Evolutionary conservation across 1,140 invertebrate species (phyloP).

Genomic region (Eciton burchellii): DNA sequence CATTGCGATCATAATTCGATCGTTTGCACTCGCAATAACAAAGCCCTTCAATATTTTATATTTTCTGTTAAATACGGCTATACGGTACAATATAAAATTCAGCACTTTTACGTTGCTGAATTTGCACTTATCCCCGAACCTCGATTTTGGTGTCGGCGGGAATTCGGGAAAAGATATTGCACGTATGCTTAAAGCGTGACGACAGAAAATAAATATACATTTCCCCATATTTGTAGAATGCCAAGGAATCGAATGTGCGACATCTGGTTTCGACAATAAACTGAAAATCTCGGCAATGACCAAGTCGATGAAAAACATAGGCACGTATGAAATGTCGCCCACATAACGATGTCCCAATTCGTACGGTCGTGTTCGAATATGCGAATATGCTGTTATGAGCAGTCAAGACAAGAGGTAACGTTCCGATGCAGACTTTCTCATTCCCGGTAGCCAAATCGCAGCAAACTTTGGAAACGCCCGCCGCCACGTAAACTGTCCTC

Average conservation of each 20-base stretch:
- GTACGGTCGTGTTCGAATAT: not conserved
- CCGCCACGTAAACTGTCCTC: conserved; percentile 38
- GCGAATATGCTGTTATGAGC: conserved; percentile 5
- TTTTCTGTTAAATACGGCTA: conserved; percentile 18
- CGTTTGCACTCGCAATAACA: conserved; percentile 3
- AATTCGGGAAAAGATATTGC: not conserved
- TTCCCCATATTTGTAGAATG: conserved; percentile 1
- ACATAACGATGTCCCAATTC: not conserved
- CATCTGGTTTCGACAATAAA: not conserved
- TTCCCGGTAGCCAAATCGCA: conserved; percentile 5
- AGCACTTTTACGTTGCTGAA: conserved; percentile 17
- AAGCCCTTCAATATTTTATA: conserved; percentile 9
- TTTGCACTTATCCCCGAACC: not conserved
- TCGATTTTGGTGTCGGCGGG: conserved; percentile 5
- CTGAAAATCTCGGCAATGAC: not conserved
- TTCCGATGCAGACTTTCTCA: conserved; percentile 23
- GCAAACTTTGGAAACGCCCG: conserved; percentile 48
- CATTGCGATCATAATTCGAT: conserved; percentile 45
- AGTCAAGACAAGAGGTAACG: conserved; percentile 38
- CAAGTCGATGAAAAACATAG: conserved; percentile 1
- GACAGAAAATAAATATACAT: not conserved
- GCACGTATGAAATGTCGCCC: not conserved
- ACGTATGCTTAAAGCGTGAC: not conserved
- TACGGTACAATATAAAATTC: conserved; percentile 10
- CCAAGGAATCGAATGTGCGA: conserved; percentile 7